phyloP scores from a whole-genome alignment of 2,797 vertebrate species.

The Lophotriccus pileatus region DNA sequence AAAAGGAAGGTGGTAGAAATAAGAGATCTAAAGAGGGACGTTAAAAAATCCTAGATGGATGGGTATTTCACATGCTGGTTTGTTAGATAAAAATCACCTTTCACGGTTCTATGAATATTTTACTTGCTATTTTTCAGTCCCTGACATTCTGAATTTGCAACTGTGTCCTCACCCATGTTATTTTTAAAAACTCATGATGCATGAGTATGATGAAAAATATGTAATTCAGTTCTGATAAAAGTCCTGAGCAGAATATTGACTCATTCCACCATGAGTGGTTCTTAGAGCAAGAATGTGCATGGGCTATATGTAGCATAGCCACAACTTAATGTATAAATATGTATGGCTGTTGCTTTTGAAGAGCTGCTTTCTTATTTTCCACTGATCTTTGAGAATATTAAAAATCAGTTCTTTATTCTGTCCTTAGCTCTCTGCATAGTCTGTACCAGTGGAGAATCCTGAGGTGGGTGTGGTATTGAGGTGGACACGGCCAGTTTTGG shows the following conservation, averaged over 20 bases:
- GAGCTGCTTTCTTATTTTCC: background rate
- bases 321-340: background rate
- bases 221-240: background rate
- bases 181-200: background rate
- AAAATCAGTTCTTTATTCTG: background rate
- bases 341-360: background rate
- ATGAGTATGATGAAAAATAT: background rate
- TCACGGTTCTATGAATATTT: background rate
- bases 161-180: background rate
- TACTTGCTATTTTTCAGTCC: background rate
- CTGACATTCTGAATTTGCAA: background rate
- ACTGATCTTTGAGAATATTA: background rate
- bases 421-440: background rate
- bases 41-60: background rate
- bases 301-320: background rate
- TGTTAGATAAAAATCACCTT: background rate
- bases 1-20: background rate
- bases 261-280: background rate
- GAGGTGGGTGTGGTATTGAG: background rate
- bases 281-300: background rate
- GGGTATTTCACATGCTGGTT: background rate
- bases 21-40: background rate
- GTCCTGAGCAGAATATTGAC: background rate
- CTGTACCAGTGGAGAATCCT: background rate
- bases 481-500: background rate